Evolutionary conservation across 2,888 invertebrate genomes (phyloP).

Genomic region (Euplagia quadripunctaria): DNA sequence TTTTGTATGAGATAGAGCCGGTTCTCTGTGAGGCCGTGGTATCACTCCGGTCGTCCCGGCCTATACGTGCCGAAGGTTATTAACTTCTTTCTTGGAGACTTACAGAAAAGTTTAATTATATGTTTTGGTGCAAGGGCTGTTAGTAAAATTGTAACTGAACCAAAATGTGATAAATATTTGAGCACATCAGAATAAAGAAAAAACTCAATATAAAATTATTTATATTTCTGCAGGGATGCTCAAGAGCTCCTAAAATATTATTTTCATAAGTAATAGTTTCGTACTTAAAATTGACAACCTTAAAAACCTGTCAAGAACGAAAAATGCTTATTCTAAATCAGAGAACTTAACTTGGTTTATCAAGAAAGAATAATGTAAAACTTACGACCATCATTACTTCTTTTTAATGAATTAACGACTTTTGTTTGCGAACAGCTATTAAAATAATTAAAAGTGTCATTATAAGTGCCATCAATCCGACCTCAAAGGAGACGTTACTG

Average conservation of each 20-base stretch:
- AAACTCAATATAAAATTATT: neutral
- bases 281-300: neutral
- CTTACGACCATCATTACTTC: slow-evolving; percentile 70
- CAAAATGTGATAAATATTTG: neutral
- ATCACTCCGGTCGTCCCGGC: too few species aligned
- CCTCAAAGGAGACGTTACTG: slow-evolving; percentile 83
- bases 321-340: slow-evolving; percentile 15
- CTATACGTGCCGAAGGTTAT: too few species aligned
- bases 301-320: neutral
- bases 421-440: slow-evolving; percentile 82
- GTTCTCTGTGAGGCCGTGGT: too few species aligned
- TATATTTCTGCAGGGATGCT: neutral
- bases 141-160: neutral
- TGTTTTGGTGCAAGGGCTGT: neutral
- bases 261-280: neutral
- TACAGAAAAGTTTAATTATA: neutral
- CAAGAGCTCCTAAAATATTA: neutral
- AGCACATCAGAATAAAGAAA: neutral
- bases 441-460: slow-evolving; percentile 87
- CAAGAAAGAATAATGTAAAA: slow-evolving; percentile 53
- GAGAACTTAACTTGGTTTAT: slow-evolving; percentile 40
- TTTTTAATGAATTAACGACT: slow-evolving; percentile 85
- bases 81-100: too few species aligned
- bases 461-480: slow-evolving; percentile 83
- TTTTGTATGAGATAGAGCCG: too few species aligned